phyloP scores from a whole-genome alignment of 2,113 vertebrate genomes.

The Spheniscus mendiculus region DNA sequence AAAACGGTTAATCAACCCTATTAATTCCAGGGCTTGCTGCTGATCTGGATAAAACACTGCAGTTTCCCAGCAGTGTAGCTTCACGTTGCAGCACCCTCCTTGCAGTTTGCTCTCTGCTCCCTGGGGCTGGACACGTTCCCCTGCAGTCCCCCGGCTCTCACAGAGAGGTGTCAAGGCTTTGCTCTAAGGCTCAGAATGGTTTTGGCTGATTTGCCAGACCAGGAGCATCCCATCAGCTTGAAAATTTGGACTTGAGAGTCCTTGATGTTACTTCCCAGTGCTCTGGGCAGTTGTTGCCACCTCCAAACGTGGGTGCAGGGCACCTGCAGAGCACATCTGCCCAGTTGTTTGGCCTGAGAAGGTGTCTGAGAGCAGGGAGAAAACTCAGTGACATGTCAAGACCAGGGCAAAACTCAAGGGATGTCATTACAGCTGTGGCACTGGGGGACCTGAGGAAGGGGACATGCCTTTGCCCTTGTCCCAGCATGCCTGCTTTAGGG shows the following conservation, averaged over 20 bases:
- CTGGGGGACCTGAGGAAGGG: not conserved
- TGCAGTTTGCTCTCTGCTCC: not conserved
- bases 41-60: conserved; percentile 16
- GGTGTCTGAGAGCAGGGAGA: not conserved
- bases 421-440: not conserved
- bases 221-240: not conserved
- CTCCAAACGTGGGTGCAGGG: accelerated
- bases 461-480: not conserved
- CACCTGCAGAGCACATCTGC: not conserved
- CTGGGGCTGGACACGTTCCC: accelerated
- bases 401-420: not conserved
- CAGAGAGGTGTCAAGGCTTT: not conserved
- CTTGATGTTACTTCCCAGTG: not conserved
- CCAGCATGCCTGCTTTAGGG: not conserved
- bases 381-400: not conserved
- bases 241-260: not conserved
- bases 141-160: not conserved
- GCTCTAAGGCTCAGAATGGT: not conserved
- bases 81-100: not conserved
- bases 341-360: not conserved
- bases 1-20: conserved; percentile 26
- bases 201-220: not conserved
- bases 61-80: conserved; percentile 29
- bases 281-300: not conserved
- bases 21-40: conserved; percentile 37